Percentiles rank a stretch among this genome's conserved stretches.
phyloP scores from a whole-genome alignment of 2,797 vertebrate genomes.

The Pipistrellus kuhlii region DNA sequence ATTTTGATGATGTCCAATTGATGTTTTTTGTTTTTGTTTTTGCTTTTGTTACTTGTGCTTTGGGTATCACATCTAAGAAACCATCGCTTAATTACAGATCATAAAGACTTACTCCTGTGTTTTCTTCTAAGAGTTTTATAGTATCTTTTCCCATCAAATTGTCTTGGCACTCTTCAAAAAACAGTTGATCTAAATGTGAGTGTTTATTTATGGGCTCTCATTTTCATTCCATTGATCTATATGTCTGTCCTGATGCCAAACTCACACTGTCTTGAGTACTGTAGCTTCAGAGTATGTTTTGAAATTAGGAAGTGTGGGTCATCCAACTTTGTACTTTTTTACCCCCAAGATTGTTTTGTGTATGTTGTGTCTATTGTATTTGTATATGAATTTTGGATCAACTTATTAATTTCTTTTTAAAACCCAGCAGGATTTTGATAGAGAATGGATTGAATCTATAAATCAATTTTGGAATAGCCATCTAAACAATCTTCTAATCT shows the following conservation, averaged over 20 bases:
- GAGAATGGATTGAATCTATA: neutral
- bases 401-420: neutral
- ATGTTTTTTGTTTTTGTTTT: neutral
- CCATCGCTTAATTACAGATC: neutral
- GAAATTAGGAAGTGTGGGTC: neutral
- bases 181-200: neutral
- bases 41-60: neutral
- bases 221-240: neutral
- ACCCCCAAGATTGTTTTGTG: neutral
- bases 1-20: constrained; percentile 31
- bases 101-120: neutral
- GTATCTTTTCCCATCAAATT: neutral
- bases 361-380: neutral
- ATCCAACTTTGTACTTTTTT: neutral
- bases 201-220: neutral
- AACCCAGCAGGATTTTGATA: neutral
- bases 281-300: neutral
- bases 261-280: neutral
- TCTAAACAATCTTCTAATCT: neutral
- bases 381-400: neutral
- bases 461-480: neutral
- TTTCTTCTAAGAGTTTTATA: constrained; percentile 9
- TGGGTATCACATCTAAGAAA: constrained; percentile 20
- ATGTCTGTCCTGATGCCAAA: neutral
- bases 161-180: constrained; percentile 4